Base-by-base conservation (phyloP, 2,888 invertebrate genomes). In the Malthinus seriepunctatus region DNA sequence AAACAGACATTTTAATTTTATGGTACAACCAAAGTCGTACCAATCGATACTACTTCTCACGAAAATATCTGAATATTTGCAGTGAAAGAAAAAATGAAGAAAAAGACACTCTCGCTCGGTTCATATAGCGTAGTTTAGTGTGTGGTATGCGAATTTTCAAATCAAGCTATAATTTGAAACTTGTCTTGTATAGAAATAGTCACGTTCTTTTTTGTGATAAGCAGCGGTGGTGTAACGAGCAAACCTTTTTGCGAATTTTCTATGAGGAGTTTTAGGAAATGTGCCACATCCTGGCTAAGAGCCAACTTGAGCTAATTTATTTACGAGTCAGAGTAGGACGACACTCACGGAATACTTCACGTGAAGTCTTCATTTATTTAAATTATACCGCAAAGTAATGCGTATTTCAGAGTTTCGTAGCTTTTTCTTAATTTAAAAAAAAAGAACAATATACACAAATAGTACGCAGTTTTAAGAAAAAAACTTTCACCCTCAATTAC, bases 291-390 rank as follows among this genome's bases (percentile, higher is more conserved):
- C 67, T 71, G 71, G 71, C 67, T 66, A 61, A 63, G 64, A 63
- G 71, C 70, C 71, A 71, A 66, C 62, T 61, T 62, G 56, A 63
- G 49, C 67, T 71, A 70, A 71, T 70, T 71, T 71, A 71, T 71
- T 71, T 71, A 71, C 68, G 67, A 69, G 62, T 62, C 62, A 53
- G 62, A 64, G 62, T 63, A 63, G 63, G 60, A 62, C 62, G 62
- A 63, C 65, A 60, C 64, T 62, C 57, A 42, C 63, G 56, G 67
- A 67, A 68, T 69, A 66, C 65, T 69, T 67, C 63, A 66, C 67
- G 63, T 64, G 60, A 56, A 63, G 63, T 67, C 64, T 67, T 67
- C 67, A 70, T 67, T 68, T 68, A 70, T 70, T 68, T 66, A 69
- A 69, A 68, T 70, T 69, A 63, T 51, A 47, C 59, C 49, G 50